Evolutionary conservation across 2,888 invertebrate species (phyloP).

Genomic region (Proisotoma minuta): DNA sequence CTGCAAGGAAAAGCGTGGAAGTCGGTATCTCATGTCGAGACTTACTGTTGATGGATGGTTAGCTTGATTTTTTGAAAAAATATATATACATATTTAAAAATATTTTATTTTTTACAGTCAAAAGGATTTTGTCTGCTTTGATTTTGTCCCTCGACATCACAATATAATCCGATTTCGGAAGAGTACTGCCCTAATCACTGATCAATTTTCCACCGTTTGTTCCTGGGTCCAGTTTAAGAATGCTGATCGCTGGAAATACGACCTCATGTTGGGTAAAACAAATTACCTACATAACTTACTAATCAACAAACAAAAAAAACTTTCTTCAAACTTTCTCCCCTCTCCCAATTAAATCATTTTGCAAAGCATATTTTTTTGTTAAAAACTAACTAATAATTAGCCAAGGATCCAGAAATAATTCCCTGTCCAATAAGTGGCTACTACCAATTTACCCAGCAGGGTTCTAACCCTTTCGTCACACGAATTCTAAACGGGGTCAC

Average conservation of each 20-base stretch:
- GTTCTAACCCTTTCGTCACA: conserved; percentile 52
- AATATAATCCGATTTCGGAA: conserved; percentile 87
- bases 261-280: conserved; percentile 63
- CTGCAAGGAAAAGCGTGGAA: conserved; percentile 86
- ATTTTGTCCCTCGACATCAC: conserved; percentile 90
- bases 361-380: neutral
- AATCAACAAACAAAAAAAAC: too few relatives aligned
- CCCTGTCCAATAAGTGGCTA: conserved; percentile 57
- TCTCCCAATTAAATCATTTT: neutral
- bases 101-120: conserved; percentile 62
- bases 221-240: conserved; percentile 91
- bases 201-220: conserved; percentile 81
- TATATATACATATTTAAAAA: neutral
- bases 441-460: conserved; percentile 54
- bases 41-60: conserved; percentile 91
- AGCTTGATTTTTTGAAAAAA: conserved; percentile 42
- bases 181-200: conserved; percentile 78
- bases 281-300: too few relatives aligned
- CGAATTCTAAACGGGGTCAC: conserved; percentile 57
- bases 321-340: neutral
- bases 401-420: conserved; percentile 53
- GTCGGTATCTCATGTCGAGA: conserved; percentile 90
- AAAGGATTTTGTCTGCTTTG: conserved; percentile 95
- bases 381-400: conserved; percentile 29
- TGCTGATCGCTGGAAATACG: conserved; percentile 78